phyloP scores from a whole-genome alignment of 2,113 vertebrate genomes.

The Excalfactoria chinensis region DNA sequence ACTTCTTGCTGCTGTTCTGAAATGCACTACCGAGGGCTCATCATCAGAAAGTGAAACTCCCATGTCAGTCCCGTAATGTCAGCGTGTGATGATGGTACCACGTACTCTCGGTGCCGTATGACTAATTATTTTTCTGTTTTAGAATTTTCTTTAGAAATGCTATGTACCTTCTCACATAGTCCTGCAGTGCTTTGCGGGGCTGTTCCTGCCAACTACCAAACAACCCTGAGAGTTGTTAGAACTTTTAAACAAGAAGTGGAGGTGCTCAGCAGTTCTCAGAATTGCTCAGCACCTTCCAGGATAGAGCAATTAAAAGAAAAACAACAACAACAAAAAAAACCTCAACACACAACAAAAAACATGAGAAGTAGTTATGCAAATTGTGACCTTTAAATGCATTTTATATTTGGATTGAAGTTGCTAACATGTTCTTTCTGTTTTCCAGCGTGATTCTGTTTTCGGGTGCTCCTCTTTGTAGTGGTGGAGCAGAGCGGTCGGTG shows the following conservation, averaged over 20 bases:
- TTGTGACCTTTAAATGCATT: constrained; percentile 68
- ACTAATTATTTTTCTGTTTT: neutral
- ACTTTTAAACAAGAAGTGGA: constrained; percentile 10
- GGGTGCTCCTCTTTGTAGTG: constrained; percentile 28
- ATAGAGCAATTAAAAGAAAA: neutral
- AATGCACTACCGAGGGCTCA: neutral
- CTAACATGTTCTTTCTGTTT: constrained; percentile 55
- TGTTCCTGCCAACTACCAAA: neutral
- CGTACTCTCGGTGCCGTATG: rapidly evolving
- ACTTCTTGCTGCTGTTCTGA: neutral
- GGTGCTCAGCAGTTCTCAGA: neutral
- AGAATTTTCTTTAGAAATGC: neutral
- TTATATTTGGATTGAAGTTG: constrained; percentile 69
- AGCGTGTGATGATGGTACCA: rapidly evolving
- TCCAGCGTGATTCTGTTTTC: constrained; percentile 6
- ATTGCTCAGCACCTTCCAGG: constrained; percentile 4
- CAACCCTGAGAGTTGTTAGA: neutral
- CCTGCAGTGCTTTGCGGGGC: neutral
- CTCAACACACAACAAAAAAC: constrained; percentile 49
- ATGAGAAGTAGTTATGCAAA: constrained; percentile 68
- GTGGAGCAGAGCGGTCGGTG: neutral
- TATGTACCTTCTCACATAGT: rapidly evolving
- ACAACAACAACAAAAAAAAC: too few relatives aligned
- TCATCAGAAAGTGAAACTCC: constrained; percentile 32
- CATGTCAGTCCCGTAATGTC: neutral